Evolutionary conservation across 2,888 invertebrate species (phyloP).

Genomic region (Arge pagana): DNA sequence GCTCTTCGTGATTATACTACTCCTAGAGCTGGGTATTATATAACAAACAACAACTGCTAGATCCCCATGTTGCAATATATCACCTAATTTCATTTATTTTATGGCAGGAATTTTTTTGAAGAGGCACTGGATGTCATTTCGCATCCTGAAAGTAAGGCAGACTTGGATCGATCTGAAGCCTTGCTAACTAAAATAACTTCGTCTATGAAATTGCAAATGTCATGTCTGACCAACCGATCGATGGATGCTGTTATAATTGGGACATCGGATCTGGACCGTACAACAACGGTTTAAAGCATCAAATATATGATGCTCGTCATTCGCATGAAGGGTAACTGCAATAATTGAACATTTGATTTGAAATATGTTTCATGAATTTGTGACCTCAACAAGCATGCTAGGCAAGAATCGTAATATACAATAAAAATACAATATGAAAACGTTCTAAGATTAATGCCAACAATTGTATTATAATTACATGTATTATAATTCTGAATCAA

Average conservation of each 20-base stretch:
- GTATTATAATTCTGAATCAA: neutral
- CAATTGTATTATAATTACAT: constrained; percentile 9
- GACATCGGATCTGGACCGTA: constrained; percentile 31
- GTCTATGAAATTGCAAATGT: constrained; percentile 51
- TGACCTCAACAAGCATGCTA: no score
- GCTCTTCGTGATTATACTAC: constrained; percentile 70
- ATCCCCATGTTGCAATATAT: neutral
- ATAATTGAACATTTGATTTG: no score
- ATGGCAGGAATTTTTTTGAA: constrained; percentile 70
- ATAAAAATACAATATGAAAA: no score
- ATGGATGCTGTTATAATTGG: constrained; percentile 14
- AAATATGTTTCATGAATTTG: no score
- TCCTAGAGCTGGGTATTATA: constrained; percentile 65
- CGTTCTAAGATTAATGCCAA: no score
- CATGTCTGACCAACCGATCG: constrained; percentile 42
- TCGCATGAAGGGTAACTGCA: no score
- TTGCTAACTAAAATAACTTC: constrained; percentile 47
- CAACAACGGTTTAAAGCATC: constrained; percentile 38
- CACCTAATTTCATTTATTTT: constrained; percentile 4
- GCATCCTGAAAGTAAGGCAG: constrained; percentile 66
- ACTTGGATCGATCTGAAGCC: constrained; percentile 50
- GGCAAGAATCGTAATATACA: no score
- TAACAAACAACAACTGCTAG: neutral
- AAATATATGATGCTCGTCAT: no score
- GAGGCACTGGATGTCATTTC: constrained; percentile 83